Evolutionary conservation across 2,113 vertebrate genomes (phyloP), one percentile per base, ranked within the genome.

Genomic region (Hippocampus zosterae): DNA sequence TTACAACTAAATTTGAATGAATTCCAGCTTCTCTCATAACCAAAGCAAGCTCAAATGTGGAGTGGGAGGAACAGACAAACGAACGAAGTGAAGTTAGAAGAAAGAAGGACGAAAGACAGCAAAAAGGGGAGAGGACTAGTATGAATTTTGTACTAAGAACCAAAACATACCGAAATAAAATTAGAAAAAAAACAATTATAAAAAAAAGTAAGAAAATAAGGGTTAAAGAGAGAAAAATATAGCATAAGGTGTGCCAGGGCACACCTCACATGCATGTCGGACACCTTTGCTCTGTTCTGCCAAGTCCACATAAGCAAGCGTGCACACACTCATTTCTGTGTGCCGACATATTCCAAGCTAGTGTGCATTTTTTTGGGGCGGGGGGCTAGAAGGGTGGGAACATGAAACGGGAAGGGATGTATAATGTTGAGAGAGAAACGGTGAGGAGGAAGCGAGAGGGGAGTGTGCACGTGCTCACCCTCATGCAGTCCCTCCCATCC

Each of bases 191-290:
- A 65, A 48, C 13, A 59, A 16, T 29, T 29, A 65, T 46, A 65
- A 19, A 65, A 46, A 64, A 44, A 63, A n/a, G 66, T 53, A 67
- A 85, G 77, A 85, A 87, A 87, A 85, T 85, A 83, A 79, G 71
- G 84, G 69, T 74, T 81, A 82, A 59, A 80, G 75, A 71, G 78
- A 60, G 72, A 83, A 73, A 78, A 68, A 80, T 37, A 84, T 81
- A 86, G 85, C 79, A 81, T n/a, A 73, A 86, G 81, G 87, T 83
- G 77, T 73, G 63, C 84, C 86, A 6, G 83, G 85, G 77, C 85
- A 79, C n/a, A 86, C 91, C 88, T 92, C 89, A 89, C 48, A 64
- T 86, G 85, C 91, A 92, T 92, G 92, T 91, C 92, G 92, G 76
- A 82, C 73, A 71, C 75, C 80, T 85, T 78, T 83, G 76, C 79